Conservation (phyloP, 2,797 vertebrate species). For the Schizopygopsis pylzovi region DNA sequence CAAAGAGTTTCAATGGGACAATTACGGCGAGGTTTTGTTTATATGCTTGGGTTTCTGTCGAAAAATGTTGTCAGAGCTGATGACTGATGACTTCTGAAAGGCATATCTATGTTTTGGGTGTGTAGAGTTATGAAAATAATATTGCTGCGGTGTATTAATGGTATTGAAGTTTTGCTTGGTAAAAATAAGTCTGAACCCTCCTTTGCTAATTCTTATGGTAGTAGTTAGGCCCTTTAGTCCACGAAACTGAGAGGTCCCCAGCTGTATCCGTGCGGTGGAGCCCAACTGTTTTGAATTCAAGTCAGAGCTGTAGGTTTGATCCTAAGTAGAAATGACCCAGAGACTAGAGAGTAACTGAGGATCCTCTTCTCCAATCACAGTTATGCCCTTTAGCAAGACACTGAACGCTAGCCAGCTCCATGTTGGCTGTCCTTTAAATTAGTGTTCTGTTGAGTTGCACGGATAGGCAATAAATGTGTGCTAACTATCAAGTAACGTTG, state of each 20-base stretch:
- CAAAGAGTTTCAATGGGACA: neutral
- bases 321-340: neutral
- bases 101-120: neutral
- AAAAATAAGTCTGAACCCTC: neutral
- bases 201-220: neutral
- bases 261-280: neutral
- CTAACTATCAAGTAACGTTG: constrained; percentile 23
- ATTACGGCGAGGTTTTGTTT: neutral
- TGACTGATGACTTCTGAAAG: neutral
- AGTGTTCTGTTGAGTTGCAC: neutral
- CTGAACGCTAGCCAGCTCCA: neutral
- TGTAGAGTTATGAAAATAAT: neutral
- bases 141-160: neutral
- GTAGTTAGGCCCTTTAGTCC: neutral
- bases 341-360: neutral
- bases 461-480: neutral
- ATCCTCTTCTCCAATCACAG: constrained; percentile 1
- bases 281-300: neutral
- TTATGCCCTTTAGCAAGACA: neutral
- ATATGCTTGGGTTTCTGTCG: neutral
- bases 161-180: neutral
- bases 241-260: neutral
- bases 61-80: neutral
- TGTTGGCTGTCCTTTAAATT: constrained; percentile 31
- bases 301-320: constrained; percentile 1